Evolutionary conservation across 1,140 invertebrate genomes (phyloP).

Genomic region (Micrasema minimum): DNA sequence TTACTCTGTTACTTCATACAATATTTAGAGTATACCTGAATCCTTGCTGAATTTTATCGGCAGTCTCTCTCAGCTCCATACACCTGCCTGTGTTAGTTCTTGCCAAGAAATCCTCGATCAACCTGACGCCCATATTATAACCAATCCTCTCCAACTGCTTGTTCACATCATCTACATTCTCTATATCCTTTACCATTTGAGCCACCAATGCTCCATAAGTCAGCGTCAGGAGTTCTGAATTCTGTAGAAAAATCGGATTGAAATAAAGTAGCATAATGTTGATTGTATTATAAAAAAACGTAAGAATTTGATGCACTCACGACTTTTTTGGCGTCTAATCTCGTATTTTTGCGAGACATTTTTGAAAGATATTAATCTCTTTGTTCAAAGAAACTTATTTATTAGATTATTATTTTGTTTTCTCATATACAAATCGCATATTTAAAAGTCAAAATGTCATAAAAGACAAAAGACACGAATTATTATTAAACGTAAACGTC

Average conservation of each 20-base stretch:
- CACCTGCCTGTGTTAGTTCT: slow-evolving; percentile 90
- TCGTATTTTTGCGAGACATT: slow-evolving; percentile 64
- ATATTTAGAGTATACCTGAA: slow-evolving; percentile 61
- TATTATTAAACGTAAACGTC: slow-evolving; percentile 2
- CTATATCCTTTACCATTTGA: slow-evolving; percentile 96
- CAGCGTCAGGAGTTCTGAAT: slow-evolving; percentile 95
- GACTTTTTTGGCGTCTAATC: slow-evolving; percentile 66
- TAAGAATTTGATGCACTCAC: slow-evolving; percentile 60
- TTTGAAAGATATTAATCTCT: slow-evolving; percentile 38
- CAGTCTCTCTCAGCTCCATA: slow-evolving; percentile 95
- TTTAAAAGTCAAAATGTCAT: no score
- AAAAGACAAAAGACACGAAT: no score
- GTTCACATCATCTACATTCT: slow-evolving; percentile 96
- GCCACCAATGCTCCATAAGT: slow-evolving; percentile 98
- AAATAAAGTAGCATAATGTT: no score
- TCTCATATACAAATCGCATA: no score
- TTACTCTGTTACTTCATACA: no score
- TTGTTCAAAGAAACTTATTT: no score
- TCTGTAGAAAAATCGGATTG: slow-evolving; percentile 72
- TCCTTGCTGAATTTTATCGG: slow-evolving; percentile 91
- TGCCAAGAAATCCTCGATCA: slow-evolving; percentile 98
- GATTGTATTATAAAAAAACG: background rate
- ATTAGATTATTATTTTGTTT: no score
- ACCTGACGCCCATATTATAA: slow-evolving; percentile 97
- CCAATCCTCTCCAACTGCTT: slow-evolving; percentile 94